A percentile compares a stretch with the other conserved stretches of the same genome.
Evolutionary conservation across 2,797 vertebrate genomes (phyloP).

Genomic region (Lemur catta): DNA sequence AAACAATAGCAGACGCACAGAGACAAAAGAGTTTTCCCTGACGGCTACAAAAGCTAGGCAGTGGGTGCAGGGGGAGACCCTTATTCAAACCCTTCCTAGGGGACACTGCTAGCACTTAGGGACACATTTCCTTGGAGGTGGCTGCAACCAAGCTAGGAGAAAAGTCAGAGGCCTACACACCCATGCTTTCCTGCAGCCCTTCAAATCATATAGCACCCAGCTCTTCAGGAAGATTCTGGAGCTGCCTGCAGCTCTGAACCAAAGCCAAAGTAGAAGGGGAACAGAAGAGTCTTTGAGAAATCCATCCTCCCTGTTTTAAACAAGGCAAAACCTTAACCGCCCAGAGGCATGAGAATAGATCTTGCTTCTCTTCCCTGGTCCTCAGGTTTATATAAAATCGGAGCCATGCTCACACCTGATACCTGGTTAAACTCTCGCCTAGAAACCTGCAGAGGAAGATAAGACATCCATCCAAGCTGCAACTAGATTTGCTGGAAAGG

Average conservation of each 20-base stretch:
- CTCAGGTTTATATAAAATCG: conserved; percentile 50
- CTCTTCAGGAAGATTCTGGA: conserved; percentile 69
- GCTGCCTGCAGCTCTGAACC: conserved; percentile 67
- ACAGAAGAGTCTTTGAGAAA: conserved; percentile 74
- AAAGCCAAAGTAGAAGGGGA: conserved; percentile 59
- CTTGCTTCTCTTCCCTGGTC: background rate
- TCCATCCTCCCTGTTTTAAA: conserved; percentile 34
- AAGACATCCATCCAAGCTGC: conserved; percentile 43
- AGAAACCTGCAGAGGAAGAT: conserved; percentile 73
- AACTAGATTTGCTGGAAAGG: conserved; percentile 63
- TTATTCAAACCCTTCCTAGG: background rate
- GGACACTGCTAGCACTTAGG: background rate
- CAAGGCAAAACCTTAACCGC: conserved; percentile 38
- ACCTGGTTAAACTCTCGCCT: conserved; percentile 67
- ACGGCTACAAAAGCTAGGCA: background rate
- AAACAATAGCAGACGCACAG: background rate
- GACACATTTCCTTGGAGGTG: background rate
- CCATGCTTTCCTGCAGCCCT: background rate
- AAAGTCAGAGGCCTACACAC: conserved; percentile 12
- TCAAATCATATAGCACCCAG: conserved; percentile 50
- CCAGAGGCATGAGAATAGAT: conserved; percentile 43
- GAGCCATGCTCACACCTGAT: conserved; percentile 60
- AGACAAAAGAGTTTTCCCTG: background rate
- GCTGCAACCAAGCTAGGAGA: background rate
- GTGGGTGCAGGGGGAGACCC: background rate